Evolutionary conservation across 92 coral and sea anemone genomes (phyloP).

Genomic region (Desmophyllum pertusum): DNA sequence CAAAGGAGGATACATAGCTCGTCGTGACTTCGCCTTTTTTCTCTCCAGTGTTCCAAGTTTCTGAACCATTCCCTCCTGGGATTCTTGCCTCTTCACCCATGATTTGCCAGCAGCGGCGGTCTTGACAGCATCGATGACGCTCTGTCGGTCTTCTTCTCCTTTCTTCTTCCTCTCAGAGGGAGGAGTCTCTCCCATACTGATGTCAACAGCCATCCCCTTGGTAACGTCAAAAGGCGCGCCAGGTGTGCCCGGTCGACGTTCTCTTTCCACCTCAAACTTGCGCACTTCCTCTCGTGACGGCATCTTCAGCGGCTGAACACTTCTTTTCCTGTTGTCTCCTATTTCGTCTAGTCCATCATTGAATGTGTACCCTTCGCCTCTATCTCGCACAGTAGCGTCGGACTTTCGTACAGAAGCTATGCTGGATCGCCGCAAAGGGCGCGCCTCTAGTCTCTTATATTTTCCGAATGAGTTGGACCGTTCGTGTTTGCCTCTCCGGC

Average conservation of each 20-base stretch:
- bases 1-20: constrained; percentile 98
- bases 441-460: constrained; percentile 64
- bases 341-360: constrained; percentile 50
- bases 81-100: constrained; percentile 39
- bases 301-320: constrained; percentile 13
- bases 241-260: constrained; percentile 40
- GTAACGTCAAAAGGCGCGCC: background rate
- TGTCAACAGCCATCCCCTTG: constrained; percentile 26
- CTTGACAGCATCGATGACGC: constrained; percentile 41
- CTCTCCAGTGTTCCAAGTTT: constrained; percentile 78
- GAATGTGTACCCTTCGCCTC: constrained; percentile 67
- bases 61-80: constrained; percentile 48
- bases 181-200: constrained; percentile 27
- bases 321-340: constrained; percentile 23
- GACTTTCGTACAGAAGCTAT: constrained; percentile 89
- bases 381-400: constrained; percentile 80
- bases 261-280: background rate
- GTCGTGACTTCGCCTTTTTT: constrained; percentile 61
- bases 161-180: constrained; percentile 19
- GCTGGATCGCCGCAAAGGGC: constrained; percentile 84
- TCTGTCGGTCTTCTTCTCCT: constrained; percentile 25
- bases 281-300: constrained; percentile 19
- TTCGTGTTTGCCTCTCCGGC: constrained; percentile 3
- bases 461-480: constrained; percentile 47
- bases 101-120: constrained; percentile 45